These are phyloP conservation scores for Drosophila prosaltans DNA, from an alignment of 1,140 invertebrate species.

Conservation along the genomic window DNA sequence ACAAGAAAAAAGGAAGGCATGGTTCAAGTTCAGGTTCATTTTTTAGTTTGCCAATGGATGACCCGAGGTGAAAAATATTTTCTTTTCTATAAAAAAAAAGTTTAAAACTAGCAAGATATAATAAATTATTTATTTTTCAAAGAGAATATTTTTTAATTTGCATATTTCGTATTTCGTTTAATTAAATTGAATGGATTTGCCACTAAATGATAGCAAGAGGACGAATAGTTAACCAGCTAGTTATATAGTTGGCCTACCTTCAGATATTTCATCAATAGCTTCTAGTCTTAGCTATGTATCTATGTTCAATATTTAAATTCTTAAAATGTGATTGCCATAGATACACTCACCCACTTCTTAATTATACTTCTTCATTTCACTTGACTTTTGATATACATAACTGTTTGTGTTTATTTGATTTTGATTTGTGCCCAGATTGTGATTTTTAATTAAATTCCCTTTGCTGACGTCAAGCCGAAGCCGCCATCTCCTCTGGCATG, in stretches of 20 bases:
- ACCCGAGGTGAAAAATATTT: constrained; percentile 1
- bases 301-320: too few relatives aligned
- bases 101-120: background rate
- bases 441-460: constrained; percentile 74
- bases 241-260: too few relatives aligned
- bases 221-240: too few relatives aligned
- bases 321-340: too few relatives aligned
- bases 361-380: background rate
- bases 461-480: constrained; percentile 49
- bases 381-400: constrained; percentile 18
- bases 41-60: background rate
- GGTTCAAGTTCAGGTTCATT: constrained; percentile 27
- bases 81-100: background rate
- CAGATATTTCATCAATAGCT: too few relatives aligned
- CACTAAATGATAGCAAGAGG: too few relatives aligned
- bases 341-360: too few relatives aligned
- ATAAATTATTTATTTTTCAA: too few relatives aligned
- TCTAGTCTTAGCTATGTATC: too few relatives aligned
- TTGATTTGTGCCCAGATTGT: constrained; percentile 17
- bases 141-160: too few relatives aligned
- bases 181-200: too few relatives aligned
- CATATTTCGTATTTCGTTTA: too few relatives aligned
- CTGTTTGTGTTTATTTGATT: constrained; percentile 27
- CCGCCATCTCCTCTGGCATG: background rate
- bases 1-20: constrained; percentile 17